Conservation (phyloP, 2,113 vertebrate species). For the Pampusana beccarii region DNA sequence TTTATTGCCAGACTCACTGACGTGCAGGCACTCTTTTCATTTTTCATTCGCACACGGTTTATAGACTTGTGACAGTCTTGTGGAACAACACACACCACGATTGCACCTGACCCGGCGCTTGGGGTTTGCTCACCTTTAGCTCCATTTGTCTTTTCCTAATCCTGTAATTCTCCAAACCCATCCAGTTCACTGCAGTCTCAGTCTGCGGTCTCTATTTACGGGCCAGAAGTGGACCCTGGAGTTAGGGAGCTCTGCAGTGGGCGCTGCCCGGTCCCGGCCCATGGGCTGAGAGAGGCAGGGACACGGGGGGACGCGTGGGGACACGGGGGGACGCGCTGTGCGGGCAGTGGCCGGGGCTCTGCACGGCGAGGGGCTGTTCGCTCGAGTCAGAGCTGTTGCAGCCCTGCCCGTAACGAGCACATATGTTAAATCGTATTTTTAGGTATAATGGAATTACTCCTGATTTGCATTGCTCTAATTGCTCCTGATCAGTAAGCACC, state of each 20-base stretch:
- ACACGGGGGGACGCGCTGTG: too few species aligned
- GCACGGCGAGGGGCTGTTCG: neutral
- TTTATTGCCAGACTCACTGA: neutral
- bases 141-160: neutral
- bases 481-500: neutral
- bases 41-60: neutral
- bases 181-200: neutral
- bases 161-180: neutral
- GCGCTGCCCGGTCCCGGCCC: neutral
- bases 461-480: neutral
- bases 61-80: neutral
- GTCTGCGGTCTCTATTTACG: neutral
- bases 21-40: fast-evolving
- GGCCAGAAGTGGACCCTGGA: neutral
- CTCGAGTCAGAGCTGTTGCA: neutral
- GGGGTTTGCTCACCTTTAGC: neutral
- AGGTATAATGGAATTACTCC: neutral
- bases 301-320: too few species aligned
- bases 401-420: neutral
- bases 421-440: neutral
- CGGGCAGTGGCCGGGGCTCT: too few species aligned
- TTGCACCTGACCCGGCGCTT: neutral
- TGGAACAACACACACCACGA: neutral
- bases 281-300: neutral
- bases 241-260: neutral